phyloP scores from a whole-genome alignment of 2,797 vertebrate species.

The Poecilia velifera region DNA sequence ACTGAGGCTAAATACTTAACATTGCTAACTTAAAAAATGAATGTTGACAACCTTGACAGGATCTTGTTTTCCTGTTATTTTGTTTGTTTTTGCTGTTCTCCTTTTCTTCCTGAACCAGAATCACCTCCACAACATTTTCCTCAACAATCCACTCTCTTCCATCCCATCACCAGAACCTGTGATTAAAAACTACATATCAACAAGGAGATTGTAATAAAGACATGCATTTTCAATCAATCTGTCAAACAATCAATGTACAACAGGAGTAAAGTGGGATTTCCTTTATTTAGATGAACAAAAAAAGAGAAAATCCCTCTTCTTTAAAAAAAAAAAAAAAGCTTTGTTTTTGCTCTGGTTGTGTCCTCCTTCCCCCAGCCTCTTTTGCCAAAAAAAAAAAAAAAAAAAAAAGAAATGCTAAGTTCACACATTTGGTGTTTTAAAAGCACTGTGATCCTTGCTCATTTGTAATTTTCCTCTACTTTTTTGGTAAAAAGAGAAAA shows the following conservation, averaged over 20 bases:
- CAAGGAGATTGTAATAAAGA: constrained; percentile 92
- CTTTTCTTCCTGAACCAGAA: constrained; percentile 66
- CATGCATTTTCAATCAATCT: constrained; percentile 95
- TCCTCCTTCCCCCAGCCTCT: constrained; percentile 78
- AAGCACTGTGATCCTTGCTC: constrained; percentile 87
- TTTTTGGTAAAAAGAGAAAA: constrained; percentile 62
- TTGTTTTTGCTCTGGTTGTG: constrained; percentile 42
- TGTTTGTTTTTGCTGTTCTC: constrained; percentile 12
- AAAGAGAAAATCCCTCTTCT: constrained; percentile 85
- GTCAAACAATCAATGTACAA: constrained; percentile 77
- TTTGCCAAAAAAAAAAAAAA: constrained; percentile 95
- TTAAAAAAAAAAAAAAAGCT: constrained; percentile 58
- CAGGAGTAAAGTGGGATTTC: constrained; percentile 80
- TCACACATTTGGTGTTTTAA: constrained; percentile 89
- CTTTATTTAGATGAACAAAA: constrained; percentile 58
- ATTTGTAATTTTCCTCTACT: constrained; percentile 62
- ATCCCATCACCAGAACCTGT: constrained; percentile 83
- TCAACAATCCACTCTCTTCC: constrained; percentile 74
- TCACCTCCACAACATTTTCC: constrained; percentile 66
- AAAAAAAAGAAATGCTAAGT: constrained; percentile 78
- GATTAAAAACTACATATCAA: constrained; percentile 83
- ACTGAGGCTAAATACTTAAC: constrained; percentile 92
- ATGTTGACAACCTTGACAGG: constrained; percentile 78
- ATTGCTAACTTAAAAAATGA: constrained; percentile 82
- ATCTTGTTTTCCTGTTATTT: constrained; percentile 63